Conservation (phyloP, 2,888 invertebrate species). For the Onthophagus sagittarius region DNA sequence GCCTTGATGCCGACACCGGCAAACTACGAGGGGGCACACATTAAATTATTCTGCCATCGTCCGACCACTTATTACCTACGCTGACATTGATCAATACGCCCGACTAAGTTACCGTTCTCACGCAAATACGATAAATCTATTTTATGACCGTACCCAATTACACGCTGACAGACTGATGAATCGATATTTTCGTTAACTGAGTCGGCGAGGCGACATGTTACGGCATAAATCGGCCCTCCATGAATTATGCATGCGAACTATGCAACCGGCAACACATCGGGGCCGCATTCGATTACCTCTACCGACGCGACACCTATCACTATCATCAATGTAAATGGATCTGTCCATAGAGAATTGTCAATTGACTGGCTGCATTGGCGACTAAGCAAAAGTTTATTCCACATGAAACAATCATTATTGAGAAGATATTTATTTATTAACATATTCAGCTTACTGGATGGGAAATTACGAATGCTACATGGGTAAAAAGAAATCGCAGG, state of each 20-base stretch:
- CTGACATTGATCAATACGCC: conserved; percentile 33
- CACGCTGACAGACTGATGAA: conserved; percentile 34
- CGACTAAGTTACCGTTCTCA: conserved; percentile 30
- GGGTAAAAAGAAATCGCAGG: no score
- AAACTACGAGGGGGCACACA: conserved; percentile 7
- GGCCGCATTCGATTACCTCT: neutral
- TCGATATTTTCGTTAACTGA: conserved; percentile 24
- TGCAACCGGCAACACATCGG: neutral
- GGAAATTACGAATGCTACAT: no score
- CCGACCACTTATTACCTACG: conserved; percentile 21
- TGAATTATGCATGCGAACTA: neutral
- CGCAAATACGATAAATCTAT: conserved; percentile 36
- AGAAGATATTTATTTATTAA: no score
- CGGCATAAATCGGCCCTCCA: neutral
- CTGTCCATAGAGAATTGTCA: neutral
- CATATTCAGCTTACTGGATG: no score
- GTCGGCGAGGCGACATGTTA: neutral
- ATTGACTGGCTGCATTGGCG: no score
- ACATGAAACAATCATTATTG: no score
- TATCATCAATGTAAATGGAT: neutral
- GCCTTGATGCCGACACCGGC: neutral
- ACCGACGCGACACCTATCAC: neutral
- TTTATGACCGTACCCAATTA: conserved; percentile 37
- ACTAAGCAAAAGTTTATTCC: no score
- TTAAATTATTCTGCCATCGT: conserved; percentile 21